Evolutionary conservation across 2,797 vertebrate species (phyloP), one percentile per base, ranked within the genome.

Genomic region (Pipistrellus kuhlii): DNA sequence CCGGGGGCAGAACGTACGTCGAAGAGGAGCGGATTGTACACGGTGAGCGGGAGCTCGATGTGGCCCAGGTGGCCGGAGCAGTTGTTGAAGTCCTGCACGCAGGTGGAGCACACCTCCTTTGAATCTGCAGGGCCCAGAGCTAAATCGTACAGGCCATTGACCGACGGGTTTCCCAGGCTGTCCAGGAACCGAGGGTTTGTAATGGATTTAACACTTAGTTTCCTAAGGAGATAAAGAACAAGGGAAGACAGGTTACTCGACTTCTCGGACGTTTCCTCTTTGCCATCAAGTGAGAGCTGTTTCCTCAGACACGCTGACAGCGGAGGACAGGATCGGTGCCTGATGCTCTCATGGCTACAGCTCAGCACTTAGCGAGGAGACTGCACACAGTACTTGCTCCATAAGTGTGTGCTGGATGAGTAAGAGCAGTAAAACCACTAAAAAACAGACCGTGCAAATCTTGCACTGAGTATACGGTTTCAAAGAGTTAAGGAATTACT

Each of bases 21-120:
- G 20, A 99, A 99, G 93, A 99, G 98, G 38, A 99, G 98, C 0
- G 99, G 99, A 93, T 99, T 99, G 96, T 99, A 99, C 12, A 99
- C 99, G 0, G 99, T 98, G 6, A 99, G 98, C 0, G 99, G 99
- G 27, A 99, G 98, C 0, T 99, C 99, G 0, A 99, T 98, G 23
- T 99, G 99, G 20, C 99, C 99, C 30, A 99, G 94, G 97, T 99
- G 99, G 10, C 99, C 99, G 0, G 99, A 99, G 93, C 99, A 99
- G 97, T 97, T 98, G 96, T 96, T 98, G 97, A 99, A 99, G 96
- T 99, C 99, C 98, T 99, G 99, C 95, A 98, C 98, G 85, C 99
- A 99, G 10, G 99, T 99, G 1, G 99, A 97, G 97, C 99, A 99
- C 30, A 98, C 98, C 98, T 99, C 99, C 93, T 98, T 99, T 92